These are phyloP conservation scores for Danio albolineatus DNA, from an alignment of 2,797 vertebrate species.

Conservation along the genomic window DNA sequence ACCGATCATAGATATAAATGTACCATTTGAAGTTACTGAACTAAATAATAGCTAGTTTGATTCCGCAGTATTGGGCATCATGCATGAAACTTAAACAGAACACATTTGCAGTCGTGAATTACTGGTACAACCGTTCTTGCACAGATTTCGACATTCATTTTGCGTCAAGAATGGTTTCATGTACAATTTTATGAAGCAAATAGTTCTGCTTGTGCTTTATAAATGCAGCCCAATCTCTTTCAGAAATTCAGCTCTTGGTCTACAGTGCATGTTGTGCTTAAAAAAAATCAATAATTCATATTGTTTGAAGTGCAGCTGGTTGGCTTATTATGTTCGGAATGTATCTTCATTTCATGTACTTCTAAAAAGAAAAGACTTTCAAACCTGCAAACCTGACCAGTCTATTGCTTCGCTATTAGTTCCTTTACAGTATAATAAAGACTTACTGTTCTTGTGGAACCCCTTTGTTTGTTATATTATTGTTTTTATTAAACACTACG, in stretches of 20 bases:
- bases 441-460: slow-evolving; percentile 48
- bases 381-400: not conserved
- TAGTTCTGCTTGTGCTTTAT: slow-evolving; percentile 1
- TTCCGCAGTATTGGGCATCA: not conserved
- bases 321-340: slow-evolving; percentile 15
- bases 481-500: not conserved
- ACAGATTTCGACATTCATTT: not conserved
- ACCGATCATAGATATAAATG: slow-evolving; percentile 55
- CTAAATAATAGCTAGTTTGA: not conserved
- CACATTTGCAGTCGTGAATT: not conserved
- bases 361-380: not conserved
- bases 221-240: not conserved
- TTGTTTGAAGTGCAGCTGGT: slow-evolving; percentile 12
- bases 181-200: not conserved
- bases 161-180: not conserved
- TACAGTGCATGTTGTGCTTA: slow-evolving; percentile 47
- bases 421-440: slow-evolving; percentile 50
- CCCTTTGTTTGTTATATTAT: not conserved
- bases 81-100: not conserved
- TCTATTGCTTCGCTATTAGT: slow-evolving; percentile 31
- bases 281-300: slow-evolving; percentile 9
- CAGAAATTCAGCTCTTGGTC: slow-evolving; percentile 4
- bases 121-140: not conserved
- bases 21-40: slow-evolving; percentile 44
- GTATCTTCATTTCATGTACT: not conserved